Conservation (phyloP, 2,888 invertebrate genomes). For the Mesochorus sp. region DNA sequence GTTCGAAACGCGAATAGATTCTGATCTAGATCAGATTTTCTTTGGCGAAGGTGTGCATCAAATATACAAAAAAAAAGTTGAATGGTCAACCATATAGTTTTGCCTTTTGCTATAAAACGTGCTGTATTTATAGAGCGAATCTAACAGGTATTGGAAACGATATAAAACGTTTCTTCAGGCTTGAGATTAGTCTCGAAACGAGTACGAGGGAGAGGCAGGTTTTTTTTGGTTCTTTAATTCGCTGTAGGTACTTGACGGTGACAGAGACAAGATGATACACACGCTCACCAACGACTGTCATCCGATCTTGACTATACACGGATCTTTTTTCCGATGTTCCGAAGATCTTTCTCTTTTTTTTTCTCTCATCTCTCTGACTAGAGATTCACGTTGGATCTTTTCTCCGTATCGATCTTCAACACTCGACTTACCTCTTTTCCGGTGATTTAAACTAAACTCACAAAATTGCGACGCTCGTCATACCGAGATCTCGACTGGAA, state of each 20-base stretch:
- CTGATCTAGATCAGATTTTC: constrained; percentile 33
- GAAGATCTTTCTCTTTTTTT: background rate
- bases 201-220: constrained; percentile 40
- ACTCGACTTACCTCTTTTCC: constrained; percentile 12
- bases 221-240: constrained; percentile 50
- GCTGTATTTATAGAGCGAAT: constrained; percentile 70
- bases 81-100: constrained; percentile 34
- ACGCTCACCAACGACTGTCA: constrained; percentile 17
- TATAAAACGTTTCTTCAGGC: constrained; percentile 74
- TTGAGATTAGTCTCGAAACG: constrained; percentile 57
- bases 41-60: background rate
- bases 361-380: background rate
- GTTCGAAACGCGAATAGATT: constrained; percentile 38
- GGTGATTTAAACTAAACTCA: constrained; percentile 12
- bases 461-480: constrained; percentile 11
- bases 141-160: constrained; percentile 74
- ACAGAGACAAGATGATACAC: constrained; percentile 45
- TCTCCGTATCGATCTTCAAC: constrained; percentile 11
- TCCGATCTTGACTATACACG: constrained; percentile 30
- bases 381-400: constrained; percentile 8
- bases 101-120: constrained; percentile 40
- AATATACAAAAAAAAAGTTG: constrained; percentile 31
- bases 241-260: constrained; percentile 18
- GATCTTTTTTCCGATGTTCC: constrained; percentile 28
- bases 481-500: constrained; percentile 50